A percentile compares a stretch with the other conserved stretches of the same genome.
phyloP scores from a whole-genome alignment of 2,113 vertebrate species.

The Scartelaos histophorus region DNA sequence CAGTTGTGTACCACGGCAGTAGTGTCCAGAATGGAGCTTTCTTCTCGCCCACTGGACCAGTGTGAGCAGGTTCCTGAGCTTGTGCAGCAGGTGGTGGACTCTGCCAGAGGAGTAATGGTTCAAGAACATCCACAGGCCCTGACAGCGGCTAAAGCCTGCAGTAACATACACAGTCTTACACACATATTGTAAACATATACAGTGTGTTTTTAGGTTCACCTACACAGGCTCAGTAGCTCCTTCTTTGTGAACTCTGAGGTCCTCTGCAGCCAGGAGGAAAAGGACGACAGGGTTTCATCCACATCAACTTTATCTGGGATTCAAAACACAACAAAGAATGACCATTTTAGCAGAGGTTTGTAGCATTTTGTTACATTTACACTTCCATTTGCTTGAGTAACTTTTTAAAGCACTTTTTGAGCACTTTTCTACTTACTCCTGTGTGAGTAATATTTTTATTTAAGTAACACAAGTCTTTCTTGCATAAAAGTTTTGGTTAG shows the following conservation, averaged over 20 bases:
- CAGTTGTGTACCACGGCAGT: slow-evolving; percentile 46
- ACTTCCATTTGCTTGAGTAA: no score
- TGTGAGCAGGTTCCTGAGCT: slow-evolving; percentile 61
- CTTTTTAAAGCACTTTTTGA: no score
- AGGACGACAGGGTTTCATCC: slow-evolving; percentile 30
- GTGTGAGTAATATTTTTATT: no score
- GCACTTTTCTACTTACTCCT: no score
- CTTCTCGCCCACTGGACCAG: slow-evolving; percentile 51
- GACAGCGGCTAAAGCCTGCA: slow-evolving; percentile 58
- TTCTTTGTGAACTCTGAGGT: slow-evolving; percentile 58
- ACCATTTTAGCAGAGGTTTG: no score
- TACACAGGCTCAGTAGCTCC: slow-evolving; percentile 61
- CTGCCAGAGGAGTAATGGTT: slow-evolving; percentile 46
- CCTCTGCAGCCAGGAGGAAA: slow-evolving; percentile 60
- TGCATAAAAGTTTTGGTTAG: no score
- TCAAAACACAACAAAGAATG: background rate
- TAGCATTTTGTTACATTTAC: no score
- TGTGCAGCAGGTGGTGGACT: slow-evolving; percentile 54
- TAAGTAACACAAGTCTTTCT: no score
- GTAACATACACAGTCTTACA: background rate
- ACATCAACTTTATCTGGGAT: slow-evolving; percentile 22
- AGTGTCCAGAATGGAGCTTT: slow-evolving; percentile 27
- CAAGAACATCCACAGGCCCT: slow-evolving; percentile 65
- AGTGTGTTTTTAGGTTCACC: slow-evolving; percentile 17
- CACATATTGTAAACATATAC: no score